A percentile compares a stretch with the other conserved stretches of the same genome.
Conservation (phyloP, 2,888 invertebrate genomes). For the Melinaea marsaeus region DNA sequence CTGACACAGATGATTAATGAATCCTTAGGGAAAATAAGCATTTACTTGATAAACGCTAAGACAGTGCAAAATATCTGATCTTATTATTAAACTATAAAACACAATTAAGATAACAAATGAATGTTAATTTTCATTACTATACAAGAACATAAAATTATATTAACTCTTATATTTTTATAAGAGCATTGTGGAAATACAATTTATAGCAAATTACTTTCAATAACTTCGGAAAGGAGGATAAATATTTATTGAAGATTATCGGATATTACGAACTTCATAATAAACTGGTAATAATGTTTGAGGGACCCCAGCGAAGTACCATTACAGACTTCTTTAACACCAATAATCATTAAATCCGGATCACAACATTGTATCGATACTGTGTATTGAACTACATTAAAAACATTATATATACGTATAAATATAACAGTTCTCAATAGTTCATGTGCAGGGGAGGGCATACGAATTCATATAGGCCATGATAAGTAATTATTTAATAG, state of each 20-base stretch:
- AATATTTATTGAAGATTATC: slow-evolving; percentile 15
- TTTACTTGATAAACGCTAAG: slow-evolving; percentile 20
- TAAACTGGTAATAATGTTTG: slow-evolving; percentile 21
- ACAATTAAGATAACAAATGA: neutral
- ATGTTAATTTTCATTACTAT: neutral
- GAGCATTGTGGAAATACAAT: no score
- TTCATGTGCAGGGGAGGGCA: neutral
- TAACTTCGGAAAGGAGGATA: no score
- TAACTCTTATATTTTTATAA: no score
- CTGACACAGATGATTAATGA: slow-evolving; percentile 34
- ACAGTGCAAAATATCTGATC: slow-evolving; percentile 10
- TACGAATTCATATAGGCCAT: no score
- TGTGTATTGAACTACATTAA: slow-evolving; percentile 32
- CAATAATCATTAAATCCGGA: slow-evolving; percentile 38
- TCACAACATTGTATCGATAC: slow-evolving; percentile 29
- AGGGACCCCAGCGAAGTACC: slow-evolving; percentile 29
- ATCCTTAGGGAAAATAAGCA: slow-evolving; percentile 26
- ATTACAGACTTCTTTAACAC: slow-evolving; percentile 37
- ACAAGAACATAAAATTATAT: neutral
- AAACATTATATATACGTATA: slow-evolving; percentile 29
- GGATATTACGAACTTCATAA: slow-evolving; percentile 19
- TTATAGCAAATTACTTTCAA: no score
- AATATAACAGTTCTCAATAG: slow-evolving; percentile 22
- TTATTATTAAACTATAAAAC: neutral
- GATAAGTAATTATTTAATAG: no score